phyloP scores from a whole-genome alignment of 2,113 vertebrate species.

The Candoia aspera region DNA sequence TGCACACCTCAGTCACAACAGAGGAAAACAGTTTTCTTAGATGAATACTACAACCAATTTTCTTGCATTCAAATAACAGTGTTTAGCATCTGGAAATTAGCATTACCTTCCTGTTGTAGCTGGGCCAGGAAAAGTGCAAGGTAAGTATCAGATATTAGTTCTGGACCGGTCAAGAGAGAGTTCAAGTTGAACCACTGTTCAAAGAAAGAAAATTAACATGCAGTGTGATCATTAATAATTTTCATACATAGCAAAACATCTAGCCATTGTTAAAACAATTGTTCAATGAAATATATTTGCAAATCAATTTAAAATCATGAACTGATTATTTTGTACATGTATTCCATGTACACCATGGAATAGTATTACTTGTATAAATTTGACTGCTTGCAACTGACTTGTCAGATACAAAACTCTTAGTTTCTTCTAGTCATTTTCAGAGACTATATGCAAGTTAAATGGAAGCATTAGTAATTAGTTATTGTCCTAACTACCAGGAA shows the following conservation, averaged over 20 bases:
- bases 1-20: conserved; percentile 23
- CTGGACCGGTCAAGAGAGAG: conserved; percentile 97
- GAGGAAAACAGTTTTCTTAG: conserved; percentile 20
- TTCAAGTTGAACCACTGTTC: conserved; percentile 99
- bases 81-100: conserved; percentile 56
- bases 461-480: neutral
- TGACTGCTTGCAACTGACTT: neutral
- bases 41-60: conserved; percentile 23
- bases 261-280: neutral
- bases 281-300: neutral
- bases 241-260: neutral
- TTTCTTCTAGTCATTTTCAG: neutral
- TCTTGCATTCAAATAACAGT: conserved; percentile 54
- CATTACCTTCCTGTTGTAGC: conserved; percentile 97
- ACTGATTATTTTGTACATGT: too few species aligned
- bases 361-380: neutral
- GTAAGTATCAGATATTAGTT: conserved; percentile 98
- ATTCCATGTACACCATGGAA: neutral
- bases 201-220: conserved; percentile 62
- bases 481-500: too few species aligned
- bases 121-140: conserved; percentile 98
- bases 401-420: neutral
- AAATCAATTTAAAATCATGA: neutral
- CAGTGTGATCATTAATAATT: conserved; percentile 40
- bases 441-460: neutral